Conservation (phyloP, 1,140 invertebrate genomes). For the Drosophila lini region DNA sequence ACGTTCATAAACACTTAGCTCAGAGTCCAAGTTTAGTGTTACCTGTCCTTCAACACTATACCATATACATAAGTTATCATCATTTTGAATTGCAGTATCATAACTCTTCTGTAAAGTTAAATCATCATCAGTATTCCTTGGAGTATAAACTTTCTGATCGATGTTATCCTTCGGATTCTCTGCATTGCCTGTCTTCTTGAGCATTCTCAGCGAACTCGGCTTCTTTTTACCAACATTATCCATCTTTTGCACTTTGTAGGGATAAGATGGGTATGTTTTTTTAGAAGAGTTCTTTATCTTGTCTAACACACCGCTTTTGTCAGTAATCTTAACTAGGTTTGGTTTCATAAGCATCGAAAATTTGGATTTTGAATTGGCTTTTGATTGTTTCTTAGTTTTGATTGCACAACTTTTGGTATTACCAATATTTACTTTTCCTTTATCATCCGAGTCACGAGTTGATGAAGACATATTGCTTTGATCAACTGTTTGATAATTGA, state of each 20-base stretch:
- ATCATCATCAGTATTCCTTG: not conserved
- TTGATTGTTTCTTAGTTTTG: not conserved
- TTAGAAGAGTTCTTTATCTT: not conserved
- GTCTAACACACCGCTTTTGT: not conserved
- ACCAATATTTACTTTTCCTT: not conserved
- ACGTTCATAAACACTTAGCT: no score
- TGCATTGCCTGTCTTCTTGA: not conserved
- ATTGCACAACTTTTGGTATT: not conserved
- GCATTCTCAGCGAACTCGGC: fast-evolving
- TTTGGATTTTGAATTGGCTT: not conserved
- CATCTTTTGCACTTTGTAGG: not conserved
- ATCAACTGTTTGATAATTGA: not conserved
- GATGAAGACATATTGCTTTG: not conserved
- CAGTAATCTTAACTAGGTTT: not conserved
- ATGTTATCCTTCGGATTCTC: not conserved
- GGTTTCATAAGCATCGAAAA: not conserved
- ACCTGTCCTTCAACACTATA: not conserved
- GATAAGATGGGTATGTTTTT: not conserved
- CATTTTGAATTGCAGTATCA: not conserved
- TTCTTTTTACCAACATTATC: not conserved
- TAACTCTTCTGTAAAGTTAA: not conserved
- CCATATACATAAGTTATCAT: not conserved
- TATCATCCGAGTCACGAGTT: not conserved
- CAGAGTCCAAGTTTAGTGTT: not conserved
- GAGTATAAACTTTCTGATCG: not conserved